Evolutionary conservation across 2,797 vertebrate genomes (phyloP).

Genomic region (Myiotriccus ornatus): DNA sequence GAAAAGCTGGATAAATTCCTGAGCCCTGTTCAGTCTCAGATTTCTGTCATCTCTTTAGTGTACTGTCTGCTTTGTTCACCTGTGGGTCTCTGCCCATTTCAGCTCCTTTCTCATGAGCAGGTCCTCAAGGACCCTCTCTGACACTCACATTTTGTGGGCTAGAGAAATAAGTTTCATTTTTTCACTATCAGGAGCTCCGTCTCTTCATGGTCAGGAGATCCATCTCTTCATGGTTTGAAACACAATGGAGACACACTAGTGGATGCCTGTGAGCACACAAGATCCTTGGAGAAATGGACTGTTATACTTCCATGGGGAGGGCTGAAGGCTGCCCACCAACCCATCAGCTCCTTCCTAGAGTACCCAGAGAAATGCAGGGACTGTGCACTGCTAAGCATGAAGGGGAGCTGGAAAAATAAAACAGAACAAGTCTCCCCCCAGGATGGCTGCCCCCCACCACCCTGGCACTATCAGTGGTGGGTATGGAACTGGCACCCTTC

Average conservation of each 20-base stretch:
- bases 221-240: not conserved
- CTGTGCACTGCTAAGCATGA: rapidly evolving
- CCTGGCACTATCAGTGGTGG: rapidly evolving
- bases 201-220: not conserved
- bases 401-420: not conserved
- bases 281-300: not conserved
- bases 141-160: not conserved
- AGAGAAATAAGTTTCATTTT: not conserved
- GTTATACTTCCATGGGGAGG: not conserved
- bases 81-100: not conserved
- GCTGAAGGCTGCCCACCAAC: not conserved
- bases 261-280: not conserved
- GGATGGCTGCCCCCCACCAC: rapidly evolving
- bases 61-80: not conserved
- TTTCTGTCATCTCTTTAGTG: not conserved
- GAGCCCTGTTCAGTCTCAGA: not conserved
- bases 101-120: not conserved
- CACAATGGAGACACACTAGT: rapidly evolving
- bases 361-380: not conserved
- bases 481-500: not conserved
- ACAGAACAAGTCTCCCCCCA: rapidly evolving
- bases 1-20: not conserved
- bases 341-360: not conserved
- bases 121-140: not conserved
- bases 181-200: not conserved